Conservation (phyloP, 2,797 vertebrate species). For the Muscicapa comitata region DNA sequence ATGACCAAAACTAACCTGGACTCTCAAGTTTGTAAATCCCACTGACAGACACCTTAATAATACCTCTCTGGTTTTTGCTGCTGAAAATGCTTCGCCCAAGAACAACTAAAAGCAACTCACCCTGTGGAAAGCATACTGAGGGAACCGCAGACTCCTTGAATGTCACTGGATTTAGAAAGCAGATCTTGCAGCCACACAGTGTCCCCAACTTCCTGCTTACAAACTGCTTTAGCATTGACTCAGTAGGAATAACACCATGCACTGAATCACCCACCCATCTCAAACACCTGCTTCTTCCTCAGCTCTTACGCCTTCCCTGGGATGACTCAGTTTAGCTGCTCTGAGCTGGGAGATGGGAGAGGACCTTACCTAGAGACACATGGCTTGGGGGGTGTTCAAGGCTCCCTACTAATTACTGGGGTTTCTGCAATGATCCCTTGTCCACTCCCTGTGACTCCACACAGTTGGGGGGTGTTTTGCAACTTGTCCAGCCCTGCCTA, state of each 20-base stretch:
- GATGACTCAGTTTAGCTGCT: slow-evolving; percentile 23
- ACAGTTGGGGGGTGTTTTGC: slow-evolving; percentile 25
- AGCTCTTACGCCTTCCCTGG: not conserved
- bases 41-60: not conserved
- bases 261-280: slow-evolving; percentile 62
- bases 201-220: slow-evolving; percentile 46
- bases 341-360: not conserved
- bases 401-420: not conserved
- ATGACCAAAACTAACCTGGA: not conserved
- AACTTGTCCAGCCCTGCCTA: slow-evolving; percentile 64
- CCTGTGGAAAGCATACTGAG: not conserved
- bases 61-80: not conserved
- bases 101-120: not conserved
- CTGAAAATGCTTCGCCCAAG: not conserved
- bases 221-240: slow-evolving; percentile 52
- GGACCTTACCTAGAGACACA: not conserved
- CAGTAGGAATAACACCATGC: slow-evolving; percentile 54
- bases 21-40: not conserved
- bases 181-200: slow-evolving; percentile 17
- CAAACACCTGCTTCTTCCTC: slow-evolving; percentile 50
- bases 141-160: not conserved
- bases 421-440: not conserved
- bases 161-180: slow-evolving; percentile 40
- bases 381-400: not conserved
- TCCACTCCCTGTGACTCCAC: slow-evolving; percentile 50